A percentile compares a stretch with the other conserved stretches of the same genome.
Evolutionary conservation across 2,888 invertebrate genomes (phyloP).

Genomic region (Pinctada fucata): DNA sequence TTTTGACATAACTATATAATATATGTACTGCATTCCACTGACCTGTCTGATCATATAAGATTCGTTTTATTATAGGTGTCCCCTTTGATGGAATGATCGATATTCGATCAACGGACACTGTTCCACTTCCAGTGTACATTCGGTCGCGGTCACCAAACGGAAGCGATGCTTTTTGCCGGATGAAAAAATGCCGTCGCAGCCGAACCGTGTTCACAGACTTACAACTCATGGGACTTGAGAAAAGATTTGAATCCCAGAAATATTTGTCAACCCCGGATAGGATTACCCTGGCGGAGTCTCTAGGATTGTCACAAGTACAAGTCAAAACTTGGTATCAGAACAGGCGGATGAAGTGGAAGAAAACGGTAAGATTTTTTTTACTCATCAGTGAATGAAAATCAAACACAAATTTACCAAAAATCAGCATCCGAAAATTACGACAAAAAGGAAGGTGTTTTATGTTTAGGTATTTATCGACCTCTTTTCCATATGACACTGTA

Average conservation of each 20-base stretch:
- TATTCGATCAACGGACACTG: slow-evolving; percentile 48
- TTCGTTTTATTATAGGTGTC: slow-evolving; percentile 34
- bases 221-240: slow-evolving; percentile 76
- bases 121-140: slow-evolving; percentile 72
- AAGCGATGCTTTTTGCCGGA: slow-evolving; percentile 58
- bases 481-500: no score
- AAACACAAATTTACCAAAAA: no score
- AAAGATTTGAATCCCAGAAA: slow-evolving; percentile 77
- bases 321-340: slow-evolving; percentile 79
- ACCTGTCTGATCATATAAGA: no score
- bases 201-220: slow-evolving; percentile 75
- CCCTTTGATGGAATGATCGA: slow-evolving; percentile 49
- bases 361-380: slow-evolving; percentile 70
- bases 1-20: no score
- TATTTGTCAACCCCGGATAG: slow-evolving; percentile 78
- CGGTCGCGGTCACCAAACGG: slow-evolving; percentile 64
- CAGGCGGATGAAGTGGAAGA: slow-evolving; percentile 79
- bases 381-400: no score
- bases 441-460: no score
- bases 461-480: no score
- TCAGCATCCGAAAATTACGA: no score
- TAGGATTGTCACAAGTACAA: slow-evolving; percentile 78
- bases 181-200: slow-evolving; percentile 72
- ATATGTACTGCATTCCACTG: no score
- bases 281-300: slow-evolving; percentile 75